Evolutionary conservation across 2,113 vertebrate species (phyloP).

Genomic region (Connochaetes taurinus): DNA sequence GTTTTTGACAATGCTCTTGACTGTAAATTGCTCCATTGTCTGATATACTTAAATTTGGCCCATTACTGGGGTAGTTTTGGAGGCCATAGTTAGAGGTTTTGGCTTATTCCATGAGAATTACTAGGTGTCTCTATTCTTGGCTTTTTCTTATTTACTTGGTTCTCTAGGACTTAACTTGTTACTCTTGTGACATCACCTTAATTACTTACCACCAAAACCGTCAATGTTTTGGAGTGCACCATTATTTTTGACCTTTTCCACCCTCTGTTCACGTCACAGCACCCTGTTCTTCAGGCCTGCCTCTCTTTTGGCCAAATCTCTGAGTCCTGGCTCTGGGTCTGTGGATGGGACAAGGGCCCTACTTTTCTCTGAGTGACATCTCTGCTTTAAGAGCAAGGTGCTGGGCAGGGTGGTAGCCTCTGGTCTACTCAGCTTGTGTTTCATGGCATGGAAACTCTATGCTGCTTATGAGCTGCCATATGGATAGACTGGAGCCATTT

Average conservation of each 20-base stretch:
- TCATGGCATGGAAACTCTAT: background rate
- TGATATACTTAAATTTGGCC: background rate
- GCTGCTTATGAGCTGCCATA: background rate
- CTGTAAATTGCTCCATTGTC: background rate
- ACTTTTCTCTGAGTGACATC: background rate
- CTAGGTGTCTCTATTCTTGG: background rate
- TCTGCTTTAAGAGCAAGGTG: background rate
- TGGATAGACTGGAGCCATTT: background rate
- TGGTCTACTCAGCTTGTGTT: background rate
- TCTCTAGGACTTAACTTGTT: background rate
- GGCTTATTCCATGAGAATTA: background rate
- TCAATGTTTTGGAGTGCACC: background rate
- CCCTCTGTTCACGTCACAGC: background rate
- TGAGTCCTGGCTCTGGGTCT: background rate
- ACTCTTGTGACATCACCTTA: background rate
- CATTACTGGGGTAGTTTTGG: background rate
- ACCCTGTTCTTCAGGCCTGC: background rate
- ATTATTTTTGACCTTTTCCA: background rate
- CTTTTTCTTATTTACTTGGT: background rate
- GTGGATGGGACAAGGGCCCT: background rate
- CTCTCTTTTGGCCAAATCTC: background rate
- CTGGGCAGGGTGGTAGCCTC: background rate
- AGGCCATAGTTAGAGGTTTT: background rate
- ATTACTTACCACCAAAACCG: background rate
- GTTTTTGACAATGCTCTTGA: background rate